phyloP scores from a whole-genome alignment of 2,113 vertebrate genomes.

The Dryoscopus gambensis region DNA sequence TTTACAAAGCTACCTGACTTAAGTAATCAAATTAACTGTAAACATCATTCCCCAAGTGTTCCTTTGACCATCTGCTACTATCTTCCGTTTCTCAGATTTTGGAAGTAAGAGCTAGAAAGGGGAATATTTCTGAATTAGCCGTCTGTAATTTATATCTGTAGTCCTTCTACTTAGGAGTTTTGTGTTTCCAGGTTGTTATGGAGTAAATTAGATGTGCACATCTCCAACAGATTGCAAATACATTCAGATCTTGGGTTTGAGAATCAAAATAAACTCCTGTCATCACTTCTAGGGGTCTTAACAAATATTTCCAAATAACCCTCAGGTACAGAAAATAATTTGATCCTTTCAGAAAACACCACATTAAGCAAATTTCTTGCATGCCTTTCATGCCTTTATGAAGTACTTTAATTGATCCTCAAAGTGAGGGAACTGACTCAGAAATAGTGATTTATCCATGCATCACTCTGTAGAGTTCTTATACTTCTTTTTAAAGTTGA shows the following conservation, averaged over 20 bases:
- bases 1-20: constrained; percentile 3
- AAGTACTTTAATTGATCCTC: background rate
- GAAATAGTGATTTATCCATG: background rate
- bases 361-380: background rate
- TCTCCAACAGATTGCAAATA: background rate
- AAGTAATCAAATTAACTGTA: constrained; percentile 14
- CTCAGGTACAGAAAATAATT: background rate
- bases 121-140: background rate
- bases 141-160: background rate
- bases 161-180: background rate
- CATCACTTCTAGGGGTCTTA: background rate
- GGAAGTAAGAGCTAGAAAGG: background rate
- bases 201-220: background rate
- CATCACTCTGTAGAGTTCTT: background rate
- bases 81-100: background rate
- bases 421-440: background rate
- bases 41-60: background rate
- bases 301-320: background rate
- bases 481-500: background rate
- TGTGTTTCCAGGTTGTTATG: background rate
- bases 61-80: constrained; percentile 6
- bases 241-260: background rate
- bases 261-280: background rate
- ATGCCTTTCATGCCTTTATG: background rate
- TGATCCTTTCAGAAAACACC: background rate